Evolutionary conservation across 2,113 vertebrate species (phyloP).

Genomic region (Microcebus tavaratra): DNA sequence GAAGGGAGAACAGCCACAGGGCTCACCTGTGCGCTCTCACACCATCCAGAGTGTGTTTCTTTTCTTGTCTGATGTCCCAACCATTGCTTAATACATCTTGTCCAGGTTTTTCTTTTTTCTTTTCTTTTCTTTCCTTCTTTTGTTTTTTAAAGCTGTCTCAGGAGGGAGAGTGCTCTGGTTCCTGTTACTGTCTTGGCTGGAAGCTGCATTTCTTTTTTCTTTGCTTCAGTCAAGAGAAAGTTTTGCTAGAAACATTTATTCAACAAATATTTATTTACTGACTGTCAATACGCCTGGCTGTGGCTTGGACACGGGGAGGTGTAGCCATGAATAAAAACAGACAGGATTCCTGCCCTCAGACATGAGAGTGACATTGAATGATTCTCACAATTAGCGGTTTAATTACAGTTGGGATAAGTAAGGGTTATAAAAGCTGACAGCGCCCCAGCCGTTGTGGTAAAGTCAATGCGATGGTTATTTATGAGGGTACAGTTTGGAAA

Average conservation of each 20-base stretch:
- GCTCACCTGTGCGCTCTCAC: accelerated
- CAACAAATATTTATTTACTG: neutral
- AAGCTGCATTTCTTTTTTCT: neutral
- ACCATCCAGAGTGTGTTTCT: accelerated
- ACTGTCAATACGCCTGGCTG: neutral
- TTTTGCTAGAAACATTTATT: neutral
- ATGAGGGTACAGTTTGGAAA: neutral
- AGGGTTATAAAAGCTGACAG: neutral
- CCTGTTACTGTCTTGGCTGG: neutral
- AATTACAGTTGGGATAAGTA: neutral
- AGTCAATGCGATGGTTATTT: neutral
- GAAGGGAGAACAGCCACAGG: accelerated
- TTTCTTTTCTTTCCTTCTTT: neutral
- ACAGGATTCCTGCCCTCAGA: neutral
- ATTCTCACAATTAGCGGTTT: neutral
- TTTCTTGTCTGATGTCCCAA: too few relatives aligned
- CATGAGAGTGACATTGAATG: accelerated
- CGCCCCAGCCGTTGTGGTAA: neutral
- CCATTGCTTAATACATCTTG: neutral
- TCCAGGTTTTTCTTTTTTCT: too few relatives aligned
- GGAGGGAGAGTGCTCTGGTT: neutral
- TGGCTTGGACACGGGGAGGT: accelerated
- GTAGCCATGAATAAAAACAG: neutral
- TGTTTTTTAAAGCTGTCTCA: neutral
- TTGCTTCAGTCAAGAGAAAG: neutral